Percentiles rank a stretch among this genome's conserved stretches.
Conservation (phyloP, 2,797 vertebrate genomes). For the Sciurus vulgaris region DNA sequence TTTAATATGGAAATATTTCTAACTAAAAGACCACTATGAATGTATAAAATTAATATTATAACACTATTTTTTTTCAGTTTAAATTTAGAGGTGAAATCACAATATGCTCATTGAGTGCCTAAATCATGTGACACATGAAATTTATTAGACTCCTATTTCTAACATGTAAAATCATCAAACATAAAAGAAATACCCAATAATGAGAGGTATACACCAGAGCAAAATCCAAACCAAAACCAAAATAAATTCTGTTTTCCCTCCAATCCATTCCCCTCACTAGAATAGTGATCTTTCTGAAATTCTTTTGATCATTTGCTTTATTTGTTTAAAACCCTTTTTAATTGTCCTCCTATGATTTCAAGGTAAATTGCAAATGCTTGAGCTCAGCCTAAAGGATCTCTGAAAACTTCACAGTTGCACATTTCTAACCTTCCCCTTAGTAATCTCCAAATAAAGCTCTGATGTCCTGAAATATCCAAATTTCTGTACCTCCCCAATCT, state of each 20-base stretch:
- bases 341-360: background rate
- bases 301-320: background rate
- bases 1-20: background rate
- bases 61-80: background rate
- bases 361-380: background rate
- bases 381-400: background rate
- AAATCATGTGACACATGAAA: background rate
- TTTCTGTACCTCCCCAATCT: background rate
- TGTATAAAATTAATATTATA: background rate
- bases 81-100: background rate
- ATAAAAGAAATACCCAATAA: background rate
- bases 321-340: background rate
- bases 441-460: background rate
- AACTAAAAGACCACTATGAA: background rate
- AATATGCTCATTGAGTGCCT: background rate
- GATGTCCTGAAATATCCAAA: background rate
- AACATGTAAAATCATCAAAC: background rate
- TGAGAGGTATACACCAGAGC: background rate
- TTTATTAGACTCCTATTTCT: background rate
- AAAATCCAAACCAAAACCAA: background rate
- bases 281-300: background rate
- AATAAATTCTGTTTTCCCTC: background rate
- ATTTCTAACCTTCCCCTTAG: background rate
- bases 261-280: background rate
- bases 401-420: background rate